phyloP scores from a whole-genome alignment of 2,113 vertebrate genomes.

The Daboia siamensis region DNA sequence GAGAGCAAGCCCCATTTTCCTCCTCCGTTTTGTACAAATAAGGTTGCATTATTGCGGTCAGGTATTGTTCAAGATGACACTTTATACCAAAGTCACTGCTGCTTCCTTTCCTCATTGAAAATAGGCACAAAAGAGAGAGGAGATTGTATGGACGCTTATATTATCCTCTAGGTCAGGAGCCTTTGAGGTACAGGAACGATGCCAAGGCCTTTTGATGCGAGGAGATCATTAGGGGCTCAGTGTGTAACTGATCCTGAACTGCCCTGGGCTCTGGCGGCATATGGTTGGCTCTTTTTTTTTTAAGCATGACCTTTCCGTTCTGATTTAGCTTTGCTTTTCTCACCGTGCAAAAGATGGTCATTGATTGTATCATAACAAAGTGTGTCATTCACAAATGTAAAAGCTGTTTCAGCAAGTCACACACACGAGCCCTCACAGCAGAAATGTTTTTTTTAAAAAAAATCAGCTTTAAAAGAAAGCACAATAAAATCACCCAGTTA shows the following conservation, averaged over 20 bases:
- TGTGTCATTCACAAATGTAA: neutral
- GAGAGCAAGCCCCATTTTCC: neutral
- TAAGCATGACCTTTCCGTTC: conserved; percentile 31
- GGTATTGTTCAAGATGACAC: conserved; percentile 75
- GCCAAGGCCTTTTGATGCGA: conserved; percentile 80
- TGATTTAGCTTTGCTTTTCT: conserved; percentile 58
- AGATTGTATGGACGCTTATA: conserved; percentile 80
- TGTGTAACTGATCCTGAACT: conserved; percentile 81
- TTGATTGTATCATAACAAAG: neutral
- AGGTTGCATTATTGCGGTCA: conserved; percentile 51
- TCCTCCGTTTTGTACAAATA: conserved; percentile 49
- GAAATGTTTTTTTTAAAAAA: no score
- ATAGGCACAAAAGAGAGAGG: conserved; percentile 79
- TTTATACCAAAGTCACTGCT: conserved; percentile 75
- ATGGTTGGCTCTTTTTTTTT: conserved; percentile 48
- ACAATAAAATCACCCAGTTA: neutral
- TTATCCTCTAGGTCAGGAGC: conserved; percentile 79
- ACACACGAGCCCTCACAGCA: neutral
- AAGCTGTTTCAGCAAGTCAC: neutral
- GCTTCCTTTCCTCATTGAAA: conserved; percentile 70
- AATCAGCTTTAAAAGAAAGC: neutral
- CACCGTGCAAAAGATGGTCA: neutral
- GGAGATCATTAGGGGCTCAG: conserved; percentile 81
- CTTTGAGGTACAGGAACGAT: conserved; percentile 80
- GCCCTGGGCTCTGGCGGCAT: conserved; percentile 47